Evolutionary conservation across 2,113 vertebrate genomes (phyloP).

Genomic region (Tor tambroides): DNA sequence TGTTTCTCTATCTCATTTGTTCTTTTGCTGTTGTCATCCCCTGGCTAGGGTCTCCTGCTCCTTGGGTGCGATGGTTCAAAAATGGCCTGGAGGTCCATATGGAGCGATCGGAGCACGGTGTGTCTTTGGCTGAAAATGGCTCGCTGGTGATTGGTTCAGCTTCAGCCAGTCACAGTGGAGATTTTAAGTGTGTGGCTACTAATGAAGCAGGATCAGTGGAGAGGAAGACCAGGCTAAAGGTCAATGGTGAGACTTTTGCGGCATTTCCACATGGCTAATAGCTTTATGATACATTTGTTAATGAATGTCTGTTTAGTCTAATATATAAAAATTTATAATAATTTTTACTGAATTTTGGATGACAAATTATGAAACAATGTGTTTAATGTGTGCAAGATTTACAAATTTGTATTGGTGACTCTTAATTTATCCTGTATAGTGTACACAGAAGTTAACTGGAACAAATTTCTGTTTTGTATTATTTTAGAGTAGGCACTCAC

Average conservation of each 20-base stretch:
- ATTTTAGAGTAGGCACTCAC: background rate
- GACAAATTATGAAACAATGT: background rate
- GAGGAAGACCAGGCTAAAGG: slow-evolving; percentile 79
- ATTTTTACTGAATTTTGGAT: background rate
- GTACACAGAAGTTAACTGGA: background rate
- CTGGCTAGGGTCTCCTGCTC: slow-evolving; percentile 79
- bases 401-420: background rate
- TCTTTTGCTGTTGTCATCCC: slow-evolving; percentile 12
- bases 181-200: slow-evolving; percentile 83
- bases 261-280: background rate
- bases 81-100: slow-evolving; percentile 77
- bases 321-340: too few relatives aligned
- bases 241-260: slow-evolving; percentile 75
- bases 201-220: slow-evolving; percentile 83
- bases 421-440: background rate
- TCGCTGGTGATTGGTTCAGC: slow-evolving; percentile 79
- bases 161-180: slow-evolving; percentile 79
- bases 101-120: slow-evolving; percentile 63
- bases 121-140: slow-evolving; percentile 74
- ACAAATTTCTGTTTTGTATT: background rate
- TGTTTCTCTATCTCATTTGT: background rate
- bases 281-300: background rate
- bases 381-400: background rate
- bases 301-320: background rate
- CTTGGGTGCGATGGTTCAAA: slow-evolving; percentile 82